Base-by-base conservation (phyloP, 2,888 invertebrate species). In the Ptychoptera contaminata region DNA sequence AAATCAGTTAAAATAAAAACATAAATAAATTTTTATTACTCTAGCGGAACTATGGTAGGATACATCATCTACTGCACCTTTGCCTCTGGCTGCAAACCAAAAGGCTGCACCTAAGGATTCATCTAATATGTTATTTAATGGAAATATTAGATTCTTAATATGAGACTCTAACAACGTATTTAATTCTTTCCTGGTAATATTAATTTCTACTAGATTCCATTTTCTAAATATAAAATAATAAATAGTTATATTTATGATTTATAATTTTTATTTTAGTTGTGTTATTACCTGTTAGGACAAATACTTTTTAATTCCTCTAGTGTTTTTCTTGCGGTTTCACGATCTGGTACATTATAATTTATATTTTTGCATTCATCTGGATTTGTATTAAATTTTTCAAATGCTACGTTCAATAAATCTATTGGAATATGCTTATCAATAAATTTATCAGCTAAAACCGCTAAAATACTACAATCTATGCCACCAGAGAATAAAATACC, bases 401-500 rank as follows among this genome's bases (percentile, higher is more conserved):
- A 96, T 14, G 94, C 87, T n/a, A 96, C 91, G 72, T 96, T 97
- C 31, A 94, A 71, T 15, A 97, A 73, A 62, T 96, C 94, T 54
- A 97, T 88, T 16, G 80, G 71, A 56, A 83, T 79, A 42, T 69
- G 57, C 47, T 56, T 55, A 1, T 75, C 67, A 14, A 83, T 65
- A 64, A 71, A 81, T 67, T 76, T 75, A 58, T 90, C 73, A 8
- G 84, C 80, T 40, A 94, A 58, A 40, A 79, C 69, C 29, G 96
- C 85, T 51, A 98, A 64, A 53, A 96, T 76, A n/a, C 92, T 79
- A 47, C 94, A 96, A 66, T 98, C 98, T 35, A 98, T 71, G 12
- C 96, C 96, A 36, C 97, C 98, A 49, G 97, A 97, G 69, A 96
- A 97, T 51, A 94, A 68, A 46, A 98, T 69, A 37, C 82, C 87